phyloP scores from a whole-genome alignment of 2,113 vertebrate genomes.

The Ciconia stormi region DNA sequence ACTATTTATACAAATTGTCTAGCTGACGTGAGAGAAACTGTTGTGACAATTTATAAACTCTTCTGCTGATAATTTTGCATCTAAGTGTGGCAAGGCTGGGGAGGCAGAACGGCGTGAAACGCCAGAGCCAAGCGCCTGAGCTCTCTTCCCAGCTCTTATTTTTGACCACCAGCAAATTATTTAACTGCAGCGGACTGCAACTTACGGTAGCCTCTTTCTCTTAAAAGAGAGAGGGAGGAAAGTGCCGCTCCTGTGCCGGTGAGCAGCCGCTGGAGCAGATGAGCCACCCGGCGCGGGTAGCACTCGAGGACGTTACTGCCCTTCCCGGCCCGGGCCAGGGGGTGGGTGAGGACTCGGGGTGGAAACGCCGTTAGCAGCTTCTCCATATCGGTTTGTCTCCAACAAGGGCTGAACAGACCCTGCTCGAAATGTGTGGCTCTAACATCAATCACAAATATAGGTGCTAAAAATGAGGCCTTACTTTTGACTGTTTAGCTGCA shows the following conservation, averaged over 20 bases:
- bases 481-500: neutral
- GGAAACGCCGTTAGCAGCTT: neutral
- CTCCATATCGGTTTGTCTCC: neutral
- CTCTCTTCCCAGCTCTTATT: neutral
- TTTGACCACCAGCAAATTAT: neutral
- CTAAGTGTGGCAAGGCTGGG: neutral
- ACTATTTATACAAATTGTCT: neutral
- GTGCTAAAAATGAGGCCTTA: neutral
- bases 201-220: neutral
- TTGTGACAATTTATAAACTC: neutral
- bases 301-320: neutral
- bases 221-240: neutral
- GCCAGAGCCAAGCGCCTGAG: neutral
- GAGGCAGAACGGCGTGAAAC: neutral
- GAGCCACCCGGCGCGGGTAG: neutral
- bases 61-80: neutral
- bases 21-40: neutral
- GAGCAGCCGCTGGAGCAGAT: neutral
- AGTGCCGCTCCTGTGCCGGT: fast-evolving
- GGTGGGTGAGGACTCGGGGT: fast-evolving
- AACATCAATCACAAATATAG: fast-evolving
- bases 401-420: too few relatives aligned
- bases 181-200: neutral
- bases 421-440: neutral
- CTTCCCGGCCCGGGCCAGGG: neutral